Evolutionary conservation across 2,113 vertebrate genomes (phyloP), one percentile per base, ranked within the genome.

Genomic region (Sorex araneus): DNA sequence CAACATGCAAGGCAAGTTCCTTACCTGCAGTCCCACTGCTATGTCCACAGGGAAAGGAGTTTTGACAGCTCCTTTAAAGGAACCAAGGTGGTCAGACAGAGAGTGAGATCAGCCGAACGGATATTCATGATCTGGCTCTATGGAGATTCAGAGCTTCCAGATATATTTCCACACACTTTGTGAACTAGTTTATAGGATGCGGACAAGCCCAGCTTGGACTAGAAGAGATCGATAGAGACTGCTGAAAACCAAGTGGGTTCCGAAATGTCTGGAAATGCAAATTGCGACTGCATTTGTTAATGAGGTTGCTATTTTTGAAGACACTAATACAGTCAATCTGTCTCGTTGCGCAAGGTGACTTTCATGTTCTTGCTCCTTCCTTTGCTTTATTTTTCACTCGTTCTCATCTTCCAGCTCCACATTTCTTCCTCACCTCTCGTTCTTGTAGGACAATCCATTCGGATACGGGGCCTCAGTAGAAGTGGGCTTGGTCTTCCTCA

Each of bases 261-360:
- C 32, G 43, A 84, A 94, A 87, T 93, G 40, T 80, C 83, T 87
- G 81, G 71, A 76, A 94, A 88, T 89, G 81, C 84, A 89, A 88
- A 89, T 91, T 69, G 57, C 47, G 25, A n/a, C n/a, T 77, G 81
- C 40, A 43, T 95, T 84, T 94, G 90, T 92, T 90, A 92, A 87
- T 60, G 82, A 89, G 89, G 32, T 91, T 94, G 87, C 80, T 95
- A 75, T 78, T 96, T 94, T 96, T 93, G 84, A 90, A 71, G 66
- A n/a, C 15, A 73, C 23, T 89, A 87, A 87, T 89, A 30, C 40
- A 91, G 64, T 28, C 91, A 80, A 36, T 92, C 89, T 89, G 81
- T 80, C 80, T 91, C 54, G 64, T 16, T 84, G 76, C 40, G 67
- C 81, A 94, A 70, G 76, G 63, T 86, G 73, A 80, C 75, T 83